Evolutionary conservation across 2,888 invertebrate genomes (phyloP), one percentile per base, ranked within the genome.

Genomic region (Lacanobia wlatinum): DNA sequence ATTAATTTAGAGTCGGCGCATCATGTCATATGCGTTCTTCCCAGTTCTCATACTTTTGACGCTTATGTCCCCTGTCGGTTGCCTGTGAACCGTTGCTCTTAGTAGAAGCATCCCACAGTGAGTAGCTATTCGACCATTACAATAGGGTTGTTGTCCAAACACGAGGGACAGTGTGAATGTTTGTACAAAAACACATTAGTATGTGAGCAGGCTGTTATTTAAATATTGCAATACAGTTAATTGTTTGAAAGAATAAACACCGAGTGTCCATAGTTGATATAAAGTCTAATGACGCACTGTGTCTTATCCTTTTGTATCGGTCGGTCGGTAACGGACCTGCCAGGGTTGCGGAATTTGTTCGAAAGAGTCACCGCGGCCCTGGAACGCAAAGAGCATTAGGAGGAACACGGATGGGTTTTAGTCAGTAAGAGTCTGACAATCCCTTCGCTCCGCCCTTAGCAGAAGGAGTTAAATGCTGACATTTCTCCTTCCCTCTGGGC

Each of bases 191-290:
- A 63, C 52, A 14, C 16, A 16, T 23, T 46, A n/a, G 10, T 58
- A 75, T 9, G 28, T 60, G 60, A 43, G 23, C n/a, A 14, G 1
- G 3, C 6, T 64, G 46, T 61, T 55, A 53, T 64, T 38, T 61
- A 56, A 64, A 76, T 64, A 76, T 60, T 76, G 2, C 14, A 65
- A 50, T 38, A 61, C 60, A 76, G 9, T 76, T 69, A 56, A 23
- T 68, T 68, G 68, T 68, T 23, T 34, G 14, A 38, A 21, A 56
- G 46, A 7, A 38, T 50, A 38, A 48, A 46, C 28, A 34, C 16
- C 52, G 10, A n/a, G 48, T 34, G 2, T n/a, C 50, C n/a, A n/a
- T 50, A n/a, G 4, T 50, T 6, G 18, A 48, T 48, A 18, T 48
- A 48, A 16, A 48, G 16, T 16, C 46, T 18, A 46, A 46, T 7